A percentile compares a stretch with the other conserved stretches of the same genome.
Evolutionary conservation across 2,113 vertebrate genomes (phyloP).

Genomic region (Mirza zaza): DNA sequence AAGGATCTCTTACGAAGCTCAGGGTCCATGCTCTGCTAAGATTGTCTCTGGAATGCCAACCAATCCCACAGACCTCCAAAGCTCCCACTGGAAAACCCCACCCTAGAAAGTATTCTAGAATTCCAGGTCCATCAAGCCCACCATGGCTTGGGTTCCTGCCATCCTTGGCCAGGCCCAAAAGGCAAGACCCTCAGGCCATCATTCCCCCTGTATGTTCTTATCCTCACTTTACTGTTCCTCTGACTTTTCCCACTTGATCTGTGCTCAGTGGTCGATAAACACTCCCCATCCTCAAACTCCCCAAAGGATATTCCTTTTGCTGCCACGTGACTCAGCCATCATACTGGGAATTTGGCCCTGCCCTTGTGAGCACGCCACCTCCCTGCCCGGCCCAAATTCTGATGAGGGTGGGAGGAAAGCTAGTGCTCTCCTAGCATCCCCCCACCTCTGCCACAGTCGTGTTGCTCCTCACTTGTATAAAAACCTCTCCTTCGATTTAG

Average conservation of each 20-base stretch:
- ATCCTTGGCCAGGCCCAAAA: background rate
- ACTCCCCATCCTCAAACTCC: background rate
- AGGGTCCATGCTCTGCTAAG: background rate
- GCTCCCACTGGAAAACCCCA: background rate
- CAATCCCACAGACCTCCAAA: background rate
- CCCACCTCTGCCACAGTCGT: too few species aligned
- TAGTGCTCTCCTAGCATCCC: background rate
- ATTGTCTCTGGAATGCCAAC: background rate
- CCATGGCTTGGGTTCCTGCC: rapidly evolving
- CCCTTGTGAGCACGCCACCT: background rate
- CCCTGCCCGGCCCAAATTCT: background rate
- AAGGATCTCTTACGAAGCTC: background rate
- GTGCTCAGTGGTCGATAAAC: background rate
- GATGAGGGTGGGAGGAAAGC: background rate
- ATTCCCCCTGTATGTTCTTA: background rate
- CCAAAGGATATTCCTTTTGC: background rate
- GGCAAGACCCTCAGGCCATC: background rate
- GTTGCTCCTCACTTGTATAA: background rate
- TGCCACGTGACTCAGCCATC: background rate
- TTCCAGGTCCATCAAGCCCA: background rate
- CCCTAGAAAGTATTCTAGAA: background rate
- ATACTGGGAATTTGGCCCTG: background rate
- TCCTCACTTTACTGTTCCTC: background rate
- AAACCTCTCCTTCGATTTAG: background rate
- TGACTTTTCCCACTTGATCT: background rate